A percentile compares a stretch with the other conserved stretches of the same genome.
phyloP scores from a whole-genome alignment of 2,113 vertebrate species.

The Psammodynastes pulverulentus region DNA sequence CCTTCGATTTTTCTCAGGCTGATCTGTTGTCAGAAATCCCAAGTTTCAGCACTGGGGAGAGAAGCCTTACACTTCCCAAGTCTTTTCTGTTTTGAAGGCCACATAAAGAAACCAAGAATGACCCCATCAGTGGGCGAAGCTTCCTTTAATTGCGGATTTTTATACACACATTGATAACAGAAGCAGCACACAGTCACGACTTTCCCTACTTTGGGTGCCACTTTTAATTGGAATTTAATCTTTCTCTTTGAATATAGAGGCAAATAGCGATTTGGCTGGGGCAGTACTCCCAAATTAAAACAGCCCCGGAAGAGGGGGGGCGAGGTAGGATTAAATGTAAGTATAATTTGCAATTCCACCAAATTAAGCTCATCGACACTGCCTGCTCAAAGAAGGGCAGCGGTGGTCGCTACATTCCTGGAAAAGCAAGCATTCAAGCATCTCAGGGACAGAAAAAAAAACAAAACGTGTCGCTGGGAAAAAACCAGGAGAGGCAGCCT shows the following conservation, averaged over 20 bases:
- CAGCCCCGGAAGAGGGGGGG: neutral
- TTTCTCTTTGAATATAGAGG: neutral
- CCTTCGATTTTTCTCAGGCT: neutral
- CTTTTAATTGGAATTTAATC: neutral
- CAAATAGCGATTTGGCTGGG: neutral
- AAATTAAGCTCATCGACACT: neutral
- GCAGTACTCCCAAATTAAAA: neutral
- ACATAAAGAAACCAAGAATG: neutral
- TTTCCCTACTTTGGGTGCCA: neutral
- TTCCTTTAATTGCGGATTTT: neutral
- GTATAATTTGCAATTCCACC: too few relatives aligned
- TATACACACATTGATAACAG: neutral
- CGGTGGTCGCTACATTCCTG: slow-evolving; percentile 2
- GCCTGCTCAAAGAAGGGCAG: slow-evolving; percentile 33
- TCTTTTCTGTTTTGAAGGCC: neutral
- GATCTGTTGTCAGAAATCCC: neutral
- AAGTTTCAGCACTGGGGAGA: neutral
- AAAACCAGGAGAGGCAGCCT: neutral
- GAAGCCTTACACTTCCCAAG: neutral
- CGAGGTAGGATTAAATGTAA: neutral
- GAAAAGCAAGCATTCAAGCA: neutral
- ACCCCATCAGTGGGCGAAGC: neutral
- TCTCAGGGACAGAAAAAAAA: neutral
- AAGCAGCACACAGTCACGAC: neutral
- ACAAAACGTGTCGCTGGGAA: neutral